phyloP scores from a whole-genome alignment of 2,888 invertebrate species.

The Nysson spinosus region DNA sequence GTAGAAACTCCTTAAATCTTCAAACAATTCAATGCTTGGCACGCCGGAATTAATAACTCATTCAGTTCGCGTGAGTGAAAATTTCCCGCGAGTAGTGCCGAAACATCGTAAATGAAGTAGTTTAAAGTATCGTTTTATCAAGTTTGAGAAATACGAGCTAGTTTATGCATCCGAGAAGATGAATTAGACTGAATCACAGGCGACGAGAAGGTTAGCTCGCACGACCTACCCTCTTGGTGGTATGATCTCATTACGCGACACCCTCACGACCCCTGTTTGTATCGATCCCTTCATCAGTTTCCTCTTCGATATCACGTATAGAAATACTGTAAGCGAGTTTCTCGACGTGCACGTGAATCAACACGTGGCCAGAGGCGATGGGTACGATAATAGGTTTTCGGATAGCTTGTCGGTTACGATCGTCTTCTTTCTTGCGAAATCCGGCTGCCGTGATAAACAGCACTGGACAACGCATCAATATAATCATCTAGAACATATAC shows the following conservation, averaged over 20 bases:
- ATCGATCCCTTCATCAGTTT: slow-evolving; percentile 24
- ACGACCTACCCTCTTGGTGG: slow-evolving; percentile 38
- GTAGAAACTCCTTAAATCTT: too few relatives aligned
- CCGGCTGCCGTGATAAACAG: slow-evolving; percentile 8
- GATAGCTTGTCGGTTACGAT: slow-evolving; percentile 38
- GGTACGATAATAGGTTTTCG: slow-evolving; percentile 52
- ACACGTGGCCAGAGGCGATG: slow-evolving; percentile 63
- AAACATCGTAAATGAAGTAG: too few relatives aligned
- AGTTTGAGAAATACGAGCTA: not conserved
- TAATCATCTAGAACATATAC: too few relatives aligned
- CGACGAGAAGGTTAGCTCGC: slow-evolving; percentile 31
- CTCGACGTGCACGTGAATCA: slow-evolving; percentile 63
- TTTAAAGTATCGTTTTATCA: not conserved
- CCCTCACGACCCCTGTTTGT: slow-evolving; percentile 33
- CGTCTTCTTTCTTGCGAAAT: slow-evolving; percentile 6
- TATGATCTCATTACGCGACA: slow-evolving; percentile 59
- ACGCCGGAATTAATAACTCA: too few relatives aligned
- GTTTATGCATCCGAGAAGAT: not conserved
- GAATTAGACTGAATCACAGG: slow-evolving; percentile 21
- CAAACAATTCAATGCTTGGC: too few relatives aligned
- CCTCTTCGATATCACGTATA: slow-evolving; percentile 27
- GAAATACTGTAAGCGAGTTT: slow-evolving; percentile 50
- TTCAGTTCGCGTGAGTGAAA: too few relatives aligned
- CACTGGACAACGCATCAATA: not conserved
- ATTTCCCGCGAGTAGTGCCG: too few relatives aligned